These are phyloP conservation scores for Chanos chanos DNA, from an alignment of 2,797 vertebrate genomes.

Conservation along the genomic window DNA sequence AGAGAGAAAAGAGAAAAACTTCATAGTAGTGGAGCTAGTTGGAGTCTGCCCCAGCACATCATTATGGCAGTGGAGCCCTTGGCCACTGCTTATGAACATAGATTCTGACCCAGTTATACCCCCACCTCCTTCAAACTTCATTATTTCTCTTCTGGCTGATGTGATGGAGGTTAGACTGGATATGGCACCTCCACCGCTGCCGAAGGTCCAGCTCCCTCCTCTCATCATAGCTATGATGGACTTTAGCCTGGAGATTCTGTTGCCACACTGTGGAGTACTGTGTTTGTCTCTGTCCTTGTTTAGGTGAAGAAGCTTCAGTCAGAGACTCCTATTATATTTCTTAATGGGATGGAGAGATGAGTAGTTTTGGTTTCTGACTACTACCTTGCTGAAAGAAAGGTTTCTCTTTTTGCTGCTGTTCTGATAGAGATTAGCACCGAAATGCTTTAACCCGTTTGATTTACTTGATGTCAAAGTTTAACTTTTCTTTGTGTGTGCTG, in stretches of 20 bases:
- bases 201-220: constrained; percentile 30
- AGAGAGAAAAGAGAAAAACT: background rate
- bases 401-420: no score
- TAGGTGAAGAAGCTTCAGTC: constrained; percentile 16
- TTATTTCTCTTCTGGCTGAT: constrained; percentile 48
- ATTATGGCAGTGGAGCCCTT: constrained; percentile 50
- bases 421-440: no score
- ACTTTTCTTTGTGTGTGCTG: no score
- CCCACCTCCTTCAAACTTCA: constrained; percentile 46
- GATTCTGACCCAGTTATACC: constrained; percentile 57
- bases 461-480: no score
- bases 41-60: constrained; percentile 41
- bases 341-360: no score
- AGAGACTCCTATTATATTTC: constrained; percentile 19
- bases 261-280: constrained; percentile 28
- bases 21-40: constrained; percentile 33
- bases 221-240: constrained; percentile 34
- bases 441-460: no score
- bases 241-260: constrained; percentile 32
- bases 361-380: no score
- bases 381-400: no score
- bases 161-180: constrained; percentile 29
- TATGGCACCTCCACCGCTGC: constrained; percentile 25
- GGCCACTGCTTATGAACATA: constrained; percentile 51
- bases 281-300: constrained; percentile 8